A percentile compares a stretch with the other conserved stretches of the same genome.
Conservation (phyloP, 2,888 invertebrate species). For the Creontiades dilutus region DNA sequence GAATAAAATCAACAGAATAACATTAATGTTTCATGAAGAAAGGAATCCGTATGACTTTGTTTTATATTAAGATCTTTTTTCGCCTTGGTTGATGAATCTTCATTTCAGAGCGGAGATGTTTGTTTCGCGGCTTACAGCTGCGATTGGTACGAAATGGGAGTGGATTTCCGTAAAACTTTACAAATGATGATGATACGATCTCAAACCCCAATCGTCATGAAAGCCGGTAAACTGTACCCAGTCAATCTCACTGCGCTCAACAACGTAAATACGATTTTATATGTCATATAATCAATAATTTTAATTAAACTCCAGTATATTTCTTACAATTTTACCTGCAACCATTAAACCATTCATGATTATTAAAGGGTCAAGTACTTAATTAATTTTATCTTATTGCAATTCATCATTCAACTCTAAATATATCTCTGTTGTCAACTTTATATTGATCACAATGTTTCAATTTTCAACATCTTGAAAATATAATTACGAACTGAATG, state of each 20-base stretch:
- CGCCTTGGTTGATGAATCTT: not conserved
- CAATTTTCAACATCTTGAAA: no score
- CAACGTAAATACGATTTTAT: constrained; percentile 27
- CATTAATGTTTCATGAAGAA: no score
- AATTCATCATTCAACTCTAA: not conserved
- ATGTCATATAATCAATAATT: not conserved
- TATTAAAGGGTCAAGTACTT: not conserved
- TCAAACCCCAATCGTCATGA: constrained; percentile 1
- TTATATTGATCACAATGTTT: no score
- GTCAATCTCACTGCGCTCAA: constrained; percentile 50
- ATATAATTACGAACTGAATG: no score
- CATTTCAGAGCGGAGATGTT: constrained; percentile 61
- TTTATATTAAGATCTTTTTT: no score
- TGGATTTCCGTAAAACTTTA: constrained; percentile 8
- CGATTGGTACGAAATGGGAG: constrained; percentile 60
- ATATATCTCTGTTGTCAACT: not conserved
- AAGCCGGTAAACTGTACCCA: constrained; percentile 54
- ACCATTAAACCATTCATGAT: no score
- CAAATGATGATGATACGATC: constrained; percentile 66
- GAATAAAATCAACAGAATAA: no score
- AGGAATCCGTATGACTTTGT: no score
- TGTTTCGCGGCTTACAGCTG: constrained; percentile 63
- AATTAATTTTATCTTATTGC: not conserved
- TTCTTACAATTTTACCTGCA: not conserved
- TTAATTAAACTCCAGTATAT: not conserved